These are phyloP conservation scores for Alviniconcha marisindica DNA, from an alignment of 1,140 invertebrate genomes.

Conservation along the genomic window DNA sequence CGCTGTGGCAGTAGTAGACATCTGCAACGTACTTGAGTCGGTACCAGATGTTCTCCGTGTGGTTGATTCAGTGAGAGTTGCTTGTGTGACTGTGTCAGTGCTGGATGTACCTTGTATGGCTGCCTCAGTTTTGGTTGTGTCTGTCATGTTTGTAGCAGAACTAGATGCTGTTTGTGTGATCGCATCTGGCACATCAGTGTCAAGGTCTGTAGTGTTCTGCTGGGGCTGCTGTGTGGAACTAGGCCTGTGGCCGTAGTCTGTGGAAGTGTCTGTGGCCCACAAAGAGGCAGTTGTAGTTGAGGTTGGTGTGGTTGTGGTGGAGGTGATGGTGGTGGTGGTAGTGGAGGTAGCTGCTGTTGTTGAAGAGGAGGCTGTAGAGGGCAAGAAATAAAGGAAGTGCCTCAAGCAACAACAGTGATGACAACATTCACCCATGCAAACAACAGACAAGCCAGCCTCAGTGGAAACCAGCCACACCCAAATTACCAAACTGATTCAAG, in stretches of 20 bases:
- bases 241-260: neutral
- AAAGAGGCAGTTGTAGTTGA: neutral
- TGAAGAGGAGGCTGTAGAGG: neutral
- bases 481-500: no score
- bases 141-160: neutral
- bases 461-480: no score
- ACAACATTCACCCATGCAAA: conserved; percentile 4
- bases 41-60: no score
- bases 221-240: neutral
- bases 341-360: neutral
- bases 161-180: neutral
- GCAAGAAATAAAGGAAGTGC: conserved; percentile 19
- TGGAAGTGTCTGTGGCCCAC: neutral
- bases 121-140: neutral
- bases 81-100: neutral
- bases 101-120: neutral
- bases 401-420: neutral
- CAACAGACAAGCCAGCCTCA: neutral
- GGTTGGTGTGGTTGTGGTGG: neutral
- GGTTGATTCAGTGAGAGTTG: no score
- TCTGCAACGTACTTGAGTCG: no score
- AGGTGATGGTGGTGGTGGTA: neutral
- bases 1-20: no score
- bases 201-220: neutral
- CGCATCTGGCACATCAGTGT: neutral